Evolutionary conservation across 2,797 vertebrate genomes (phyloP), one percentile per base, ranked within the genome.

Genomic region (Huso huso): DNA sequence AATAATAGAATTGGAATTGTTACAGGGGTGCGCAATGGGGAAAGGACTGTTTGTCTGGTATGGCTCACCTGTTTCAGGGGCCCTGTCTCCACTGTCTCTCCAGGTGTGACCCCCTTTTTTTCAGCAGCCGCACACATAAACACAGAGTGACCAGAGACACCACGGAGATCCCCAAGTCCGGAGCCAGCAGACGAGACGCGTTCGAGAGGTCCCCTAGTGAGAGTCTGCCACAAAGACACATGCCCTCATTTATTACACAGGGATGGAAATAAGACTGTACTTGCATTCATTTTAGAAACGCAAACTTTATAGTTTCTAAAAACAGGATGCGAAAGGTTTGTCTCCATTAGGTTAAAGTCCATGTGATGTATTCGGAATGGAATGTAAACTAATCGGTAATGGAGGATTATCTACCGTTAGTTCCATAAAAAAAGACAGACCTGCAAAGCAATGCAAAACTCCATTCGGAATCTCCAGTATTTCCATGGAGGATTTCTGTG

Each of bases 141-240:
- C 93, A 77, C 0, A 93, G 69, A 69, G 90, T 94, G 52, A 95
- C 11, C 48, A 93, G 75, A 0, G 95, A 87, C 11, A 90, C 81
- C 64, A 93, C 62, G 66, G 93, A 90, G 75, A 98, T 83, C 1
- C 91, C 93, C 1, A 93, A 74, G 10, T 99, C 96, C 0, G 95
- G 95, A 2, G 86, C 89, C 66, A 97, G 83, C 1, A 97, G 87
- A 49, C 93, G 88, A 55, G 91, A 71, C 0, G 88, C 71, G 13
- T 77, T 93, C 83, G 90, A 92, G 4, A 89, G 80, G 70, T 99
- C 89, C 0, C 84, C 80, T 76, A 91, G 68, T n/a, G 93, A 89
- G 72, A 91, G 75, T 78, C 90, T 91, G 50, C 0, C 2, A 49
- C 10, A 57, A 49, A 15, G 6, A 51, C 60, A 61, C 5, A 61